Conservation (phyloP, 92 coral and sea anemone species). For the Phenganax subtilis region DNA sequence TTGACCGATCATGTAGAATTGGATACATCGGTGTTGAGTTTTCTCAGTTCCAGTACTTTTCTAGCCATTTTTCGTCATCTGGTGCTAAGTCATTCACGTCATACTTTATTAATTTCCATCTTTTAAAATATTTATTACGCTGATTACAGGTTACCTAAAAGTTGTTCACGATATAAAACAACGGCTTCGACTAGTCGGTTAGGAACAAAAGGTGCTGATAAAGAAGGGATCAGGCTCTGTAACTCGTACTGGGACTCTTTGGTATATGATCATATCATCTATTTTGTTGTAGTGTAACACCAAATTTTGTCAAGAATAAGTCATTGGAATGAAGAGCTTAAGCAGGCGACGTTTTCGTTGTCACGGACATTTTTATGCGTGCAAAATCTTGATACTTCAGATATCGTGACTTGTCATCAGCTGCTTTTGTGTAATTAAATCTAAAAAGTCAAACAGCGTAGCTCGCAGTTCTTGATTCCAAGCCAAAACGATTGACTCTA, state of each 20-base stretch:
- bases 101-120: not conserved
- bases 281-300: not conserved
- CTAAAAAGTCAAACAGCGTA: not conserved
- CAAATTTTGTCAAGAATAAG: no score
- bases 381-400: no score
- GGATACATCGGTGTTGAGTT: no score
- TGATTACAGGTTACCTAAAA: not conserved
- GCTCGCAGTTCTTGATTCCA: no score
- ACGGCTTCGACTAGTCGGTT: not conserved
- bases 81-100: no score
- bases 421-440: no score
- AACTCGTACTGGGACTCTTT: constrained; percentile 27
- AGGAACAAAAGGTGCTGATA: not conserved
- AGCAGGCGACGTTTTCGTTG: constrained; percentile 11
- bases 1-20: no score
- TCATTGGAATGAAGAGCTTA: no score
- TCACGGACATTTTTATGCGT: constrained; percentile 11
- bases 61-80: no score
- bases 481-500: no score
- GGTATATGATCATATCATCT: not conserved
- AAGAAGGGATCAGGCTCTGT: constrained; percentile 25
- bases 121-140: not conserved
- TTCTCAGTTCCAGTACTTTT: no score
- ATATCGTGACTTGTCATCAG: no score
- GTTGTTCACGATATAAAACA: not conserved